Evolutionary conservation across 1,140 invertebrate genomes (phyloP).

Genomic region (Lepidurus arcticus): DNA sequence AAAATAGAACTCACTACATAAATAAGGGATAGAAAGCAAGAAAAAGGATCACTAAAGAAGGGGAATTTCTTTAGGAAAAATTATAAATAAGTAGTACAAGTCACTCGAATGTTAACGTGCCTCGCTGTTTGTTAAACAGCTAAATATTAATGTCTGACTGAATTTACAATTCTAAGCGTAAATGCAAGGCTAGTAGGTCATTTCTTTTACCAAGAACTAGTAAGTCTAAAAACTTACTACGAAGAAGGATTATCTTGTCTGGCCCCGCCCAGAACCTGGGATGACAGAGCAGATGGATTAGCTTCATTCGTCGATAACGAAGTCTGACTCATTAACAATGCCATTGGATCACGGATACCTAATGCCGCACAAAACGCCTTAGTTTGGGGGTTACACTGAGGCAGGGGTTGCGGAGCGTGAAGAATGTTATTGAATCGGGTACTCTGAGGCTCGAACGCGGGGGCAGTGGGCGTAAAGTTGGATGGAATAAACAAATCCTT

Average conservation of each 20-base stretch:
- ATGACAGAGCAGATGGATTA: neutral
- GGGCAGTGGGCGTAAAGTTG: slow-evolving; percentile 70
- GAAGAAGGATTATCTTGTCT: neutral
- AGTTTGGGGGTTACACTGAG: slow-evolving; percentile 74
- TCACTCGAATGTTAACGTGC: too few species aligned
- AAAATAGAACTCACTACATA: too few species aligned
- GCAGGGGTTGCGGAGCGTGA: slow-evolving; percentile 40
- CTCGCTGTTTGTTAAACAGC: too few species aligned
- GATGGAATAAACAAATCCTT: slow-evolving; percentile 60
- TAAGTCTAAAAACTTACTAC: neutral
- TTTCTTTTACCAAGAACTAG: too few species aligned
- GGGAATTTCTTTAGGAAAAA: too few species aligned
- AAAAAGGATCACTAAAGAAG: too few species aligned
- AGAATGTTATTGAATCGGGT: slow-evolving; percentile 36
- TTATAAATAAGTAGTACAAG: too few species aligned
- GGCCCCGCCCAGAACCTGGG: neutral
- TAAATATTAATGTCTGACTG: too few species aligned
- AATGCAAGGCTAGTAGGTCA: too few species aligned
- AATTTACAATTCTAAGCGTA: too few species aligned
- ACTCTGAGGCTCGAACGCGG: slow-evolving; percentile 53
- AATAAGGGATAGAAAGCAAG: too few species aligned
- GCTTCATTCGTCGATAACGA: slow-evolving; percentile 6
- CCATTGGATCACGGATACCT: slow-evolving; percentile 66
- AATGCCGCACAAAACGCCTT: slow-evolving; percentile 71
- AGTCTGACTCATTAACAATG: slow-evolving; percentile 38